Evolutionary conservation across 2,113 vertebrate species (phyloP), one percentile per base, ranked within the genome.

Genomic region (Pteropus alecto): DNA sequence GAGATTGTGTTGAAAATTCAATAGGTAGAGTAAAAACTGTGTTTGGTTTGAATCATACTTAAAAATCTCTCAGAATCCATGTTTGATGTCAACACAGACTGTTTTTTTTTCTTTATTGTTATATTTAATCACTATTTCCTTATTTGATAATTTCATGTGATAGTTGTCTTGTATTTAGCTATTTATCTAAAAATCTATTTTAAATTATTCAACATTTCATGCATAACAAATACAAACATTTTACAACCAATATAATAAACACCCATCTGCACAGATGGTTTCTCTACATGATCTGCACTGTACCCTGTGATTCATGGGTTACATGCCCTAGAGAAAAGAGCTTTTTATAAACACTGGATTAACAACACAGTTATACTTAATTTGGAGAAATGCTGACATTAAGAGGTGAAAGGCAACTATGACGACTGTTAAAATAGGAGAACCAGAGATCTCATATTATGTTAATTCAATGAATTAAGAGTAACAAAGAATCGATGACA

Each of bases 221-320:
- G 70, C n/a, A 65, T 84, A 91, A 89, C 88, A 93, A 96, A 91
- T 88, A 46, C 2, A 92, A 73, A 92, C 15, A 33, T 95, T 93
- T 95, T 96, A 91, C 38, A 96, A 74, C 30, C 30, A 67, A 41
- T 87, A 86, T 68, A 95, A 95, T 86, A 83, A 94, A 96, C 15
- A 14, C 10, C 43, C 33, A 48, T 92, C 19, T 70, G 63, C 73
- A 85, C 82, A 95, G 82, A 96, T 89, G 60, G 65, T 67, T 94
- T 96, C 60, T 96, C 38, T 85, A 41, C 21, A 35, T 60, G 73
- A 61, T 54, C 35, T 73, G n/a, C 30, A 48, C 73, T 83, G 24
- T 79, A 92, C 3, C 16, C 48, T 95, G 48, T 93, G 78, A 95
- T 93, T 89, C 61, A 65, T 48, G n/a, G 48, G 41, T 93, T 94